phyloP scores from a whole-genome alignment of 2,113 vertebrate species.

The Xyliphius kryptos region DNA sequence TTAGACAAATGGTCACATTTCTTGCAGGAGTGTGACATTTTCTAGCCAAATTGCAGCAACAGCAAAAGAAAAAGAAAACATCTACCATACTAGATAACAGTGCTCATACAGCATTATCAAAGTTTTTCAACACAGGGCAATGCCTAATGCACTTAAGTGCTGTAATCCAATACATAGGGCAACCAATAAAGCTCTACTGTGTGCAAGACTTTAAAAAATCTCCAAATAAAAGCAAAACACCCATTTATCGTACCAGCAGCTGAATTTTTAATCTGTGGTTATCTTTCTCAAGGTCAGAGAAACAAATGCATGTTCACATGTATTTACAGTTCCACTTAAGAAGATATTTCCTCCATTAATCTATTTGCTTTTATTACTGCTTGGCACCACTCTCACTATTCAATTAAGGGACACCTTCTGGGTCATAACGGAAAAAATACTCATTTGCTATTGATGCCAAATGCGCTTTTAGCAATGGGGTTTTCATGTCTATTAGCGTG shows the following conservation, averaged over 20 bases:
- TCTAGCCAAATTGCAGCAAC: conserved; percentile 27
- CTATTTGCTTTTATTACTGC: conserved; percentile 74
- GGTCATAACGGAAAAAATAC: conserved; percentile 84
- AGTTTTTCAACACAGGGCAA: conserved; percentile 31
- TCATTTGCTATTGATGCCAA: conserved; percentile 82
- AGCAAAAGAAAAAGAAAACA: conserved; percentile 37
- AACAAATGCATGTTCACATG: conserved; percentile 66
- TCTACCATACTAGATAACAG: conserved; percentile 28
- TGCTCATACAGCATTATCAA: conserved; percentile 23
- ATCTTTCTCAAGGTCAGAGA: conserved; percentile 46
- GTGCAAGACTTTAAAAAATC: conserved; percentile 16
- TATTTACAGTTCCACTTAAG: conserved; percentile 88
- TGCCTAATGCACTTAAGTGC: conserved; percentile 38
- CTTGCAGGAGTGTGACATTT: conserved; percentile 37
- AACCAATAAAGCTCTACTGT: conserved; percentile 32
- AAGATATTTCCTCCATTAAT: conserved; percentile 77
- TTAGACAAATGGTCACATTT: conserved; percentile 26
- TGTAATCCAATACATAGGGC: conserved; percentile 30
- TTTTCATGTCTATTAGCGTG: conserved; percentile 68
- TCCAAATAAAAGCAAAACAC: conserved; percentile 43
- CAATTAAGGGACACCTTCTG: conserved; percentile 88
- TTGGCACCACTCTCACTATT: conserved; percentile 75
- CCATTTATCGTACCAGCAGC: conserved; percentile 39
- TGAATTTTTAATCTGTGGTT: conserved; percentile 56
- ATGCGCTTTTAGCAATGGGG: conserved; percentile 83